Base-by-base conservation (phyloP, 2,888 invertebrate species). In the Hirtodrosophila trivittata region DNA sequence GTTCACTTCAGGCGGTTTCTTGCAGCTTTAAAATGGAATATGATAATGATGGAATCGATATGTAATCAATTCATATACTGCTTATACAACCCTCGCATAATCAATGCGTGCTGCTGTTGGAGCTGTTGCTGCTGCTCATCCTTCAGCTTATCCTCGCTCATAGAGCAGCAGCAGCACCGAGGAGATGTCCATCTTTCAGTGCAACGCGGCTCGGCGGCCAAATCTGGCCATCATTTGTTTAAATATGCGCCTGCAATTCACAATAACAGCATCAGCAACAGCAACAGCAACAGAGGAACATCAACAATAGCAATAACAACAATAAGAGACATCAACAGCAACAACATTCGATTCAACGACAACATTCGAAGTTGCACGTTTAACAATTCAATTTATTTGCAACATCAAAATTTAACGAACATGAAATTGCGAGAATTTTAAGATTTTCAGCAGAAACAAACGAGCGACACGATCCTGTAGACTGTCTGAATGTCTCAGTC, bases 381-480 rank as follows among this genome's bases (percentile, higher is more conserved):
- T 88, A 89, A 89, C 89, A 89, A 89, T 89, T 89, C 89, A 89
- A 89, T 89, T 89, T 89, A 89, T 89, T 89, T 89, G 75, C 84
- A 86, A 84, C 87, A 88, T 87, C 86, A 87, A 87, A 84, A 78
- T 87, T 88, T 89, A 89, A 89, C 89, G 89, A 87, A 89, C 87
- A 89, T 88, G 88, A 90, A 90, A 90, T 90, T 89, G 89, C 89
- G 90, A 87, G 90, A 90, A 90, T 90, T 90, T 90, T 86, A 89
- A 87, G 88, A 88, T 90, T 90, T 81, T 90, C 89, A 87, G 73
- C 77, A 84, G 89, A 90, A 90, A 90, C 90, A 90, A 90, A 90
- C 90, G 88, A 90, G 89, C 89, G 90, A 90, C 90, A 90, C 89
- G 90, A 86, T 86, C 87, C 86, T 81, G 74, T 64, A 59, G 68